Evolutionary conservation across 2,113 vertebrate genomes (phyloP).

Genomic region (Pterophyllum scalare): DNA sequence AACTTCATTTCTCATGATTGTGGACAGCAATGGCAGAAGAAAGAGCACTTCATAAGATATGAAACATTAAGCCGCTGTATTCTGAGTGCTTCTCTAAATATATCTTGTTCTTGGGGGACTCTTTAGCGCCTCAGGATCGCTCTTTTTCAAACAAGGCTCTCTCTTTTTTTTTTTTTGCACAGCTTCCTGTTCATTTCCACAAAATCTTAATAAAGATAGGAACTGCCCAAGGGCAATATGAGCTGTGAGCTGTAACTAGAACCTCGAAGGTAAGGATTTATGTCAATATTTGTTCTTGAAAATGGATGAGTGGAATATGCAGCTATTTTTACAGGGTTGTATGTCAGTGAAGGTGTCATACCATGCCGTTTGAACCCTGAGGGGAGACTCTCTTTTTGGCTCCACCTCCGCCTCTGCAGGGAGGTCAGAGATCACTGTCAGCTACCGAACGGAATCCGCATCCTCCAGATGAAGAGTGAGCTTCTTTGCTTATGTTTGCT

Average conservation of each 20-base stretch:
- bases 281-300: constrained; percentile 43
- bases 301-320: constrained; percentile 23
- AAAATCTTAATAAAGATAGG: constrained; percentile 3
- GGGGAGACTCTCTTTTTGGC: constrained; percentile 38
- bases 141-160: background rate
- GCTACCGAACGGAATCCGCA: background rate
- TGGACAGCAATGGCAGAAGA: background rate
- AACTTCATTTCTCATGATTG: constrained; percentile 10
- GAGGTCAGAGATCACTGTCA: constrained; percentile 42
- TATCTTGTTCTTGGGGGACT: background rate
- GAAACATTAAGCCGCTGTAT: background rate
- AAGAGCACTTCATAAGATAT: constrained; percentile 15
- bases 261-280: constrained; percentile 27
- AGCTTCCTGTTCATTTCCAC: background rate
- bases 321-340: constrained; percentile 52
- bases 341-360: constrained; percentile 27
- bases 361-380: constrained; percentile 35
- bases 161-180: background rate
- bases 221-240: constrained; percentile 6
- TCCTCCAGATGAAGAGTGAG: constrained; percentile 14
- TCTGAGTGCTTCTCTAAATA: background rate
- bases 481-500: background rate
- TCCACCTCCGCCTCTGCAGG: constrained; percentile 36
- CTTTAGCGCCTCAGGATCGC: background rate
- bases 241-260: constrained; percentile 7